Conservation (phyloP, 1,140 invertebrate genomes). For the Ips typographus region DNA sequence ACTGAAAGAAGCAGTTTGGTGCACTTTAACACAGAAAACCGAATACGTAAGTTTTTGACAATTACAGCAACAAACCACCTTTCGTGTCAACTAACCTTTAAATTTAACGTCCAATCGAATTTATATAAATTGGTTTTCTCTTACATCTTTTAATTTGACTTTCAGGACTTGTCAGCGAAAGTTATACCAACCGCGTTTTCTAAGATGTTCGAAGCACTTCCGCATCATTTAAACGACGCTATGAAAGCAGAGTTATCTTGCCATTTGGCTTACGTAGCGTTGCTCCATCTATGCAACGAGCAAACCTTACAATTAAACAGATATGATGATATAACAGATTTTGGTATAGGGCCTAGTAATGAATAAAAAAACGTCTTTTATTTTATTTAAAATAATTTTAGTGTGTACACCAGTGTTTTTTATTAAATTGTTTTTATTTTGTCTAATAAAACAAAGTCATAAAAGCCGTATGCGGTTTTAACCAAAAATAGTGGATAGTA, state of each 20-base stretch:
- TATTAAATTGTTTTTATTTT: too few relatives aligned
- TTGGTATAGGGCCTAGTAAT: constrained; percentile 6
- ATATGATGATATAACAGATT: constrained; percentile 21
- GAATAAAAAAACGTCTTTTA: too few relatives aligned
- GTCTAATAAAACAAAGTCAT: too few relatives aligned
- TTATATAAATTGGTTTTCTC: too few relatives aligned
- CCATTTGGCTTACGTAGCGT: constrained; percentile 72
- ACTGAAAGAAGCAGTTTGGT: constrained; percentile 73
- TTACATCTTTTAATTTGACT: background rate
- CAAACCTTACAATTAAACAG: constrained; percentile 52
- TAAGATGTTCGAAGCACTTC: constrained; percentile 61
- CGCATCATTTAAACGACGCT: constrained; percentile 59
- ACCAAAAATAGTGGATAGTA: too few relatives aligned
- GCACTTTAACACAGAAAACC: constrained; percentile 49
- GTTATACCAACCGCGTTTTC: constrained; percentile 53
- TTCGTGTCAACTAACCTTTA: too few relatives aligned
- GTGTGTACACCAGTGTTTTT: too few relatives aligned
- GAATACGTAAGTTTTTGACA: constrained; percentile 18
- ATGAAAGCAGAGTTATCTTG: constrained; percentile 73
- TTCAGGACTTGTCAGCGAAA: constrained; percentile 26
- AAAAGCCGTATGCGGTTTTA: too few relatives aligned
- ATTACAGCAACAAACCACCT: too few relatives aligned
- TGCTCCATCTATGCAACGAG: constrained; percentile 81
- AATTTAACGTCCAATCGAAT: too few relatives aligned
- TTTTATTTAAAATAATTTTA: too few relatives aligned